These are phyloP conservation scores for Tetramorium bicarinatum DNA, from an alignment of 2,888 invertebrate species.

Conservation along the genomic window DNA sequence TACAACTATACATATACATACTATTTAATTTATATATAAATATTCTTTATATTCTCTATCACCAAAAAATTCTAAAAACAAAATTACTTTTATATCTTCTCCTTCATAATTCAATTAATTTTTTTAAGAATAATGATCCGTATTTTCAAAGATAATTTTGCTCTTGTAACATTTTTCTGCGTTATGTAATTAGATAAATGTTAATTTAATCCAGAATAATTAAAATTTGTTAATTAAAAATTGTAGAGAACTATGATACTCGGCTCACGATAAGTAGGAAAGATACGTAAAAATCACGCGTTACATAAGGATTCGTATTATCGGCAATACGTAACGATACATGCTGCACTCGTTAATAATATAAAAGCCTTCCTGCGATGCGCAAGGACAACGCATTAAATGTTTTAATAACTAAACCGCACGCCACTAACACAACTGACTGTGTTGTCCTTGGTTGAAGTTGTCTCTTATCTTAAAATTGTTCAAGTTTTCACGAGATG, in stretches of 20 bases:
- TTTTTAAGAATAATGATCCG: neutral
- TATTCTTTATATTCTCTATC: too few species aligned
- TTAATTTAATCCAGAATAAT: neutral
- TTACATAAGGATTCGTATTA: constrained; percentile 27
- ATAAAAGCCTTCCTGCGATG: constrained; percentile 2
- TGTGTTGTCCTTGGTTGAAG: constrained; percentile 10
- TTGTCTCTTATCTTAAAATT: neutral
- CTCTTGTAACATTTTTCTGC: neutral
- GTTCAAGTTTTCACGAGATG: neutral
- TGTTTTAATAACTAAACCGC: constrained; percentile 16
- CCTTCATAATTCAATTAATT: neutral
- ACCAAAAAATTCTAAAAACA: too few species aligned
- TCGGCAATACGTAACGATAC: constrained; percentile 2
- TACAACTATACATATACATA: neutral
- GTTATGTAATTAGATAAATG: neutral
- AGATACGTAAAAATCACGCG: constrained; percentile 1
- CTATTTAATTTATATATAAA: neutral
- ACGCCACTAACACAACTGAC: neutral
- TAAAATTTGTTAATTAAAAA: neutral
- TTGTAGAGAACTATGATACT: neutral
- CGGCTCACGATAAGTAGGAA: neutral
- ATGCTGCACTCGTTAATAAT: constrained; percentile 30
- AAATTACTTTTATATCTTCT: too few species aligned
- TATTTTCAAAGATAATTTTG: neutral
- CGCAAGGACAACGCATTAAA: constrained; percentile 34